phyloP scores from a whole-genome alignment of 2,888 invertebrate genomes.

The Cloeon dipterum region DNA sequence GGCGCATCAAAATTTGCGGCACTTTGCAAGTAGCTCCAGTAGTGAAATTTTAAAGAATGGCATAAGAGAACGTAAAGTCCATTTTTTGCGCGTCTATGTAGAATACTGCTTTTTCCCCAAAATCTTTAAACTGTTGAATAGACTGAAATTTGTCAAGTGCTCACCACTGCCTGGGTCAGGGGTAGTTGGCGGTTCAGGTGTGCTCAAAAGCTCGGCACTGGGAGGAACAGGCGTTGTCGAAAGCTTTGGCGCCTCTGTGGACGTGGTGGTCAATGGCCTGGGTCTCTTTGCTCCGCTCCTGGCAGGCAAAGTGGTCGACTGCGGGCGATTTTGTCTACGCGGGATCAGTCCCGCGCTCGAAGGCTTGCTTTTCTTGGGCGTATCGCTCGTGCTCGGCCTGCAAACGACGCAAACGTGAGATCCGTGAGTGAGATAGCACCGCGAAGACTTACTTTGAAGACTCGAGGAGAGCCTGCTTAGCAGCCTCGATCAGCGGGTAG shows the following conservation, averaged over 20 bases:
- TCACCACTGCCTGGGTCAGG: conserved; percentile 68
- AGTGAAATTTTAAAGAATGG: too few relatives aligned
- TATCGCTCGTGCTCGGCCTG: too few relatives aligned
- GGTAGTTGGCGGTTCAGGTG: conserved; percentile 69
- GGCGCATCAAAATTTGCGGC: too few relatives aligned
- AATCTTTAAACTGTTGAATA: too few relatives aligned
- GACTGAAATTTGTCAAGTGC: conserved; percentile 7
- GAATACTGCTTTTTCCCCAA: too few relatives aligned
- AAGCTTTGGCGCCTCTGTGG: too few relatives aligned
- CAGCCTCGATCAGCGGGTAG: conserved; percentile 79
- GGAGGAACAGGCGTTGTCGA: conserved; percentile 15
- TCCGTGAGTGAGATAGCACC: too few relatives aligned
- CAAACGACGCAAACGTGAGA: too few relatives aligned
- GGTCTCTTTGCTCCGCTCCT: not conserved
- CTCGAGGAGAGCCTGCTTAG: conserved; percentile 52
- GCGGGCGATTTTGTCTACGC: not conserved
- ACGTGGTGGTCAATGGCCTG: conserved; percentile 19
- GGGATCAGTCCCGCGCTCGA: not conserved
- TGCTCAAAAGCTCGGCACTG: conserved; percentile 19
- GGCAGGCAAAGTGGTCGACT: not conserved
- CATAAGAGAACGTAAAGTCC: too few relatives aligned
- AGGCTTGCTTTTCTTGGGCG: too few relatives aligned
- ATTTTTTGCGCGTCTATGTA: too few relatives aligned
- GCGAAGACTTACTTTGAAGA: conserved; percentile 20
- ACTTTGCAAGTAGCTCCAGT: too few relatives aligned